These are phyloP conservation scores for Phaenicophaeus curvirostris DNA, from an alignment of 2,797 vertebrate genomes.

Conservation along the genomic window DNA sequence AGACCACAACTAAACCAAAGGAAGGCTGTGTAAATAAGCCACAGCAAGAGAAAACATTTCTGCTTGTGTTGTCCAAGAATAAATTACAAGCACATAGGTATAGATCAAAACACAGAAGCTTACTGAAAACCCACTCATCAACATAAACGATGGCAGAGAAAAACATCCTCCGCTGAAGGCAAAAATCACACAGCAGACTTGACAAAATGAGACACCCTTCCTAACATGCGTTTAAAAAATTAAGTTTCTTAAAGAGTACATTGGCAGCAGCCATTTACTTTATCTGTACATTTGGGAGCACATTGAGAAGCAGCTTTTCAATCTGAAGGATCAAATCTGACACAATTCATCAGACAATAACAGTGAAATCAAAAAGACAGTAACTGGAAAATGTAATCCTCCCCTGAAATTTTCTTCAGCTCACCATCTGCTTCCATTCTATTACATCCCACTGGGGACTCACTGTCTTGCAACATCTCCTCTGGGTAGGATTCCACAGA, in stretches of 20 bases:
- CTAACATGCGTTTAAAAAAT: slow-evolving; percentile 40
- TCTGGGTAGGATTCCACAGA: slow-evolving; percentile 33
- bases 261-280: slow-evolving; percentile 44
- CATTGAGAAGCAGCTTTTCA: slow-evolving; percentile 49
- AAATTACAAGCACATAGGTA: not conserved
- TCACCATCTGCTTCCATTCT: slow-evolving; percentile 65
- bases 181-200: not conserved
- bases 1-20: not conserved
- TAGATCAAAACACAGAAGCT: not conserved
- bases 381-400: slow-evolving; percentile 67
- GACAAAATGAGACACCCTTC: not conserved
- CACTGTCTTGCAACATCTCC: slow-evolving; percentile 36
- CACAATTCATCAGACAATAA: slow-evolving; percentile 68
- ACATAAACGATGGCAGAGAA: not conserved
- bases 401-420: slow-evolving; percentile 58
- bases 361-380: slow-evolving; percentile 67
- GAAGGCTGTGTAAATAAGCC: not conserved
- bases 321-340: slow-evolving; percentile 62
- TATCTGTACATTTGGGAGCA: slow-evolving; percentile 45
- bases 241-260: slow-evolving; percentile 27
- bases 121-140: not conserved
- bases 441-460: slow-evolving; percentile 55
- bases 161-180: not conserved
- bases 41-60: not conserved
- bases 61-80: not conserved